phyloP scores from a whole-genome alignment of 2,113 vertebrate species.

The Malurus melanocephalus region DNA sequence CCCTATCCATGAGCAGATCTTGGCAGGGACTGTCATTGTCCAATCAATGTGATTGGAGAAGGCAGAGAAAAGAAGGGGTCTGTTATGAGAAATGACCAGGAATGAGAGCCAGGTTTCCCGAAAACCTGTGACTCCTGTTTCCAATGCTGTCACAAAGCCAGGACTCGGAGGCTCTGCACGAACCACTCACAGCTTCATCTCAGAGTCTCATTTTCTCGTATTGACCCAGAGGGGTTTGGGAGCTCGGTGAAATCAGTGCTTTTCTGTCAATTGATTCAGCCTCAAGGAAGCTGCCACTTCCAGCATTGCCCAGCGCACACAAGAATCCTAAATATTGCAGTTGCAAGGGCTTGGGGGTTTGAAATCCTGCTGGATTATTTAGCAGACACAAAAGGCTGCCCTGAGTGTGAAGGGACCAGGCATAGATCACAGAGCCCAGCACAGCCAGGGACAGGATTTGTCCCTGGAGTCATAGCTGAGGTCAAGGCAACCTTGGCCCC shows the following conservation, averaged over 20 bases:
- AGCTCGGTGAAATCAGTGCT: neutral
- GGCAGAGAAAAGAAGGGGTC: neutral
- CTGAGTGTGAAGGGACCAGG: neutral
- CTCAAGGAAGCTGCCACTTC: neutral
- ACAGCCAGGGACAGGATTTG: neutral
- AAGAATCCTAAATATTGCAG: neutral
- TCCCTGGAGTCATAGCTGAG: neutral
- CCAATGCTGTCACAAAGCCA: neutral
- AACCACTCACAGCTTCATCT: neutral
- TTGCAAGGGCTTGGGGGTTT: neutral
- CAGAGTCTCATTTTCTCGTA: neutral
- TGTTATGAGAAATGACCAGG: neutral
- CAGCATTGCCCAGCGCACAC: neutral
- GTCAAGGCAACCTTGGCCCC: neutral
- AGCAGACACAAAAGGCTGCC: neutral
- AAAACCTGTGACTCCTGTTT: neutral
- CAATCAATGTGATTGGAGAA: neutral
- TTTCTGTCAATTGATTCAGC: neutral
- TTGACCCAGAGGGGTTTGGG: neutral
- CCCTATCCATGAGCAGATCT: fast-evolving
- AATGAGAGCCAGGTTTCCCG: neutral
- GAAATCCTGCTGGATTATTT: neutral
- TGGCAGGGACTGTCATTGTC: neutral
- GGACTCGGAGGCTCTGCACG: neutral
- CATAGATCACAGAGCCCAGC: neutral